phyloP scores from a whole-genome alignment of 2,888 invertebrate species.

The Miltochrista miniata region DNA sequence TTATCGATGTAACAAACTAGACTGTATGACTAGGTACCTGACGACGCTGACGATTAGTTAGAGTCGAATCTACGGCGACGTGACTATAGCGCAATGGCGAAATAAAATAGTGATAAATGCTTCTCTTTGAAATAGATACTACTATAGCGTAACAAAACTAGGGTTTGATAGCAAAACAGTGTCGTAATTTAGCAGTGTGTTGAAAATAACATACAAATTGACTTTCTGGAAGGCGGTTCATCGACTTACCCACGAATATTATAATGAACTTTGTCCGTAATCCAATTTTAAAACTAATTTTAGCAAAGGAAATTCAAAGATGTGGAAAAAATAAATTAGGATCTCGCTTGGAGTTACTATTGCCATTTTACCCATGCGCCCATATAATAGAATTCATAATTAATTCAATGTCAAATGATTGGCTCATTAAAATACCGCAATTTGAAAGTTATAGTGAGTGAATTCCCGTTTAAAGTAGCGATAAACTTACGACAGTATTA shows the following conservation, averaged over 20 bases:
- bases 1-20: slow-evolving; percentile 9
- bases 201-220: slow-evolving; percentile 6
- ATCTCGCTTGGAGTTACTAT: slow-evolving; percentile 9
- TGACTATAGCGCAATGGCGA: not conserved
- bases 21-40: slow-evolving; percentile 15
- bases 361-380: not conserved
- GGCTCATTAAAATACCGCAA: not conserved
- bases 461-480: too few relatives aligned
- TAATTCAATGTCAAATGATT: too few relatives aligned
- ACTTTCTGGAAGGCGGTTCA: not conserved
- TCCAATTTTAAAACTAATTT: too few relatives aligned
- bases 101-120: not conserved
- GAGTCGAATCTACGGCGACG: not conserved
- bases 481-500: too few relatives aligned
- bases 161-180: not conserved
- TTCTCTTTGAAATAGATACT: not conserved
- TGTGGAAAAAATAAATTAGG: slow-evolving; percentile 7
- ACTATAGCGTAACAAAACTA: too few relatives aligned
- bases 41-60: not conserved
- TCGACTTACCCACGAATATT: not conserved
- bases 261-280: too few relatives aligned
- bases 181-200: slow-evolving; percentile 17
- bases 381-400: too few relatives aligned
- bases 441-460: too few relatives aligned
- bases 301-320: too few relatives aligned